phyloP scores from a whole-genome alignment of 2,113 vertebrate genomes.

The Vimba vimba region DNA sequence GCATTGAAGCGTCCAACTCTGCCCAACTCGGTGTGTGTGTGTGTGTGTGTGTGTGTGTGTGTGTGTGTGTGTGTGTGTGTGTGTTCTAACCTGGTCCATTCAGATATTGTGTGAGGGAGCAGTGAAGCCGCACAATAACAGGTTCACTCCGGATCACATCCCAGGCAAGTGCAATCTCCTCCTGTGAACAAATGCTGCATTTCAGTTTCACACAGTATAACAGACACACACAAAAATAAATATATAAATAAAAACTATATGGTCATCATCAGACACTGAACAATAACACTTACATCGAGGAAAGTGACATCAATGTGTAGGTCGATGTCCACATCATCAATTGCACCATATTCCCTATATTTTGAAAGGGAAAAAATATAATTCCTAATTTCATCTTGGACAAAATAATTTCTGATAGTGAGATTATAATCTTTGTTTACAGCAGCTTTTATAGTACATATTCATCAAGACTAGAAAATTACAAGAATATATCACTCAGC shows the following conservation, averaged over 20 bases:
- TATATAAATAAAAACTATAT: background rate
- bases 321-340: constrained; percentile 93
- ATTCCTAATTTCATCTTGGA: background rate
- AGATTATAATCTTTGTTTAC: background rate
- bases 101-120: constrained; percentile 90
- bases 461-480: background rate
- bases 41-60: background rate
- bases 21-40: background rate
- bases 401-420: background rate
- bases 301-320: constrained; percentile 91
- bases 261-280: background rate
- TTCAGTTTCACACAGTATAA: background rate
- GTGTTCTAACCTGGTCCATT: constrained; percentile 84
- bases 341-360: constrained; percentile 92
- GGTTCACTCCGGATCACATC: constrained; percentile 89
- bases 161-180: constrained; percentile 92
- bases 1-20: no score
- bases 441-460: background rate
- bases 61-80: constrained; percentile 46
- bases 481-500: background rate
- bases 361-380: background rate
- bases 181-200: constrained; percentile 70
- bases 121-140: constrained; percentile 88
- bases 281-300: constrained; percentile 85
- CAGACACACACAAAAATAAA: background rate